These are phyloP conservation scores for Actinia tenebrosa DNA, from an alignment of 64 coral and sea anemone genomes.

Conservation along the genomic window DNA sequence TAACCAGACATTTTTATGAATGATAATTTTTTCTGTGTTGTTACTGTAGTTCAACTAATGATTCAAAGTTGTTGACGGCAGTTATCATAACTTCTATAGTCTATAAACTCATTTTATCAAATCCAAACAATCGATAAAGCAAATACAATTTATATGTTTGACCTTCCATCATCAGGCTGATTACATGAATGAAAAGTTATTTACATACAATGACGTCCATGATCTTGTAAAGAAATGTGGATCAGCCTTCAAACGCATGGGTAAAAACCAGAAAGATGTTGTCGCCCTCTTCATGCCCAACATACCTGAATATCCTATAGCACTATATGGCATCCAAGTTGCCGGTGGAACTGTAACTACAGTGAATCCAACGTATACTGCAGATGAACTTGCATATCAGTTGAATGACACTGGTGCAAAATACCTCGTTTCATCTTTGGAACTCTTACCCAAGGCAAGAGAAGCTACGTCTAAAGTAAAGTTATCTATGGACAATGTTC, in stretches of 20 bases:
- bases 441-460: slow-evolving; percentile 34
- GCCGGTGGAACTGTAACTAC: slow-evolving; percentile 57
- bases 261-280: slow-evolving; percentile 57
- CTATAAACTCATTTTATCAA: too few species aligned
- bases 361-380: slow-evolving; percentile 50
- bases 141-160: not conserved
- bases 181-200: slow-evolving; percentile 28
- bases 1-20: too few species aligned
- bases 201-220: slow-evolving; percentile 42
- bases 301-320: slow-evolving; percentile 53
- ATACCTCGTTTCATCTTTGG: slow-evolving; percentile 40
- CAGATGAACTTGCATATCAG: slow-evolving; percentile 51
- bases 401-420: slow-evolving; percentile 39
- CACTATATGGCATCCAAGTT: slow-evolving; percentile 34
- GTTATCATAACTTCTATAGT: too few species aligned
- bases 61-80: too few species aligned
- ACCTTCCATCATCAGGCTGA: slow-evolving; percentile 40
- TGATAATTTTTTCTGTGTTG: too few species aligned
- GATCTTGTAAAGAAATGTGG: slow-evolving; percentile 35
- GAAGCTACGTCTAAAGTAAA: slow-evolving; percentile 33
- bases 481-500: slow-evolving; percentile 14
- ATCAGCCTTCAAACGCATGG: slow-evolving; percentile 54
- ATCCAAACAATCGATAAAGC: too few species aligned
- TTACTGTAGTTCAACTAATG: too few species aligned
- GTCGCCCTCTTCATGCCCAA: slow-evolving; percentile 59